Evolutionary conservation across 2,113 vertebrate species (phyloP).

Genomic region (Arenaria interpres): DNA sequence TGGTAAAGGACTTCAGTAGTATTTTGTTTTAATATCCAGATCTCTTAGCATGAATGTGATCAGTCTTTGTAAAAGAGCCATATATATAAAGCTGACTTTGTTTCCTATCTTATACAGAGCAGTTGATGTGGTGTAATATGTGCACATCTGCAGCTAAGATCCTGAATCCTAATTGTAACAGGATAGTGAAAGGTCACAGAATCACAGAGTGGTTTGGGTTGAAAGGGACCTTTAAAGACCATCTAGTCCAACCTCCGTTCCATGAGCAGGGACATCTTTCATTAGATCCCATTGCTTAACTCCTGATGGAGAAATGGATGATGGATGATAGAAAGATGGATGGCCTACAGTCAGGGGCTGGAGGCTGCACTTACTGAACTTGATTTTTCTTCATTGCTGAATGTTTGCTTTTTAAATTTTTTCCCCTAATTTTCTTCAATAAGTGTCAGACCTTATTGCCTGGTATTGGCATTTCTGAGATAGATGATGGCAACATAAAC

Average conservation of each 20-base stretch:
- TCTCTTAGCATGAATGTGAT: neutral
- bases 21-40: neutral
- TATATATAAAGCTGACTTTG: neutral
- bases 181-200: neutral
- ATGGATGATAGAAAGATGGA: neutral
- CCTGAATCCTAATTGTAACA: neutral
- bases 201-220: neutral
- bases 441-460: neutral
- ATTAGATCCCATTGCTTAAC: neutral
- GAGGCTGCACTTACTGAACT: neutral
- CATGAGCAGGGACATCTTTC: neutral
- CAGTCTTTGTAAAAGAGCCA: neutral
- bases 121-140: neutral
- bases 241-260: neutral
- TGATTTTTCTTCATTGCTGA: neutral
- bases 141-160: neutral
- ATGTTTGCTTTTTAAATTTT: neutral
- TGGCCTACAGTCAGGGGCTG: neutral
- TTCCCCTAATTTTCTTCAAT: neutral
- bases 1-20: neutral
- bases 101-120: neutral
- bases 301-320: neutral
- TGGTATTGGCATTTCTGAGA: neutral
- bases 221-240: neutral
- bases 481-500: neutral